phyloP scores from a whole-genome alignment of 2,797 vertebrate species.

The Sebastolobus altivelis region DNA sequence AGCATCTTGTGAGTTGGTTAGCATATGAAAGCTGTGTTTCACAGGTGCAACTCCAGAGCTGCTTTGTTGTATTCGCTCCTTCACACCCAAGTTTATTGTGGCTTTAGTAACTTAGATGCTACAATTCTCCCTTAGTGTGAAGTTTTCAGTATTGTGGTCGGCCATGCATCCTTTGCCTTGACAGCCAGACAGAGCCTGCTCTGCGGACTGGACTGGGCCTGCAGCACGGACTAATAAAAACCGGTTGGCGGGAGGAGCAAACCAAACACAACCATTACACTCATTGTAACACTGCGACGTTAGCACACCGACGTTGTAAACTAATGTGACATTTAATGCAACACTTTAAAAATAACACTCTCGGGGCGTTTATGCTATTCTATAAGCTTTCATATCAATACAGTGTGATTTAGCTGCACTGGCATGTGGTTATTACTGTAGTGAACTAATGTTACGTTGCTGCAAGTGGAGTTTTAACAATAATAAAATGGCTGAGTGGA shows the following conservation, averaged over 20 bases:
- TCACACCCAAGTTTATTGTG: rapidly evolving
- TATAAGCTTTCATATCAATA: not conserved
- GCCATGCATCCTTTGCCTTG: not conserved
- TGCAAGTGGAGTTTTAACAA: not conserved
- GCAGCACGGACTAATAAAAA: slow-evolving; percentile 25
- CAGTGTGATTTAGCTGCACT: not conserved
- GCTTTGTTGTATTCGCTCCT: not conserved
- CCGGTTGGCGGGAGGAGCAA: slow-evolving; percentile 85
- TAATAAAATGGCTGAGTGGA: not conserved
- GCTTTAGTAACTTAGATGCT: rapidly evolving
- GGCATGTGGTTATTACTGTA: not conserved
- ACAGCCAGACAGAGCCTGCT: slow-evolving; percentile 13
- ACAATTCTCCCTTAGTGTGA: rapidly evolving
- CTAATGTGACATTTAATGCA: not conserved
- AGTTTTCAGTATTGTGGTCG: not conserved
- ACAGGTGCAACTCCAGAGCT: not conserved
- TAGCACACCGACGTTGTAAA: not conserved
- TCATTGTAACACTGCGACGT: not conserved
- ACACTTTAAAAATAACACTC: rapidly evolving
- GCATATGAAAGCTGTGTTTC: slow-evolving; percentile 2
- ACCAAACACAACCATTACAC: slow-evolving; percentile 51
- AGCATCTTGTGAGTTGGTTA: slow-evolving; percentile 1
- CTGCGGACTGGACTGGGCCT: slow-evolving; percentile 52
- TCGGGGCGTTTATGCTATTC: not conserved
- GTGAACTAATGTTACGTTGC: not conserved